These are phyloP conservation scores for Hippopotamus amphibius DNA, from an alignment of 2,113 vertebrate genomes.

Conservation along the genomic window DNA sequence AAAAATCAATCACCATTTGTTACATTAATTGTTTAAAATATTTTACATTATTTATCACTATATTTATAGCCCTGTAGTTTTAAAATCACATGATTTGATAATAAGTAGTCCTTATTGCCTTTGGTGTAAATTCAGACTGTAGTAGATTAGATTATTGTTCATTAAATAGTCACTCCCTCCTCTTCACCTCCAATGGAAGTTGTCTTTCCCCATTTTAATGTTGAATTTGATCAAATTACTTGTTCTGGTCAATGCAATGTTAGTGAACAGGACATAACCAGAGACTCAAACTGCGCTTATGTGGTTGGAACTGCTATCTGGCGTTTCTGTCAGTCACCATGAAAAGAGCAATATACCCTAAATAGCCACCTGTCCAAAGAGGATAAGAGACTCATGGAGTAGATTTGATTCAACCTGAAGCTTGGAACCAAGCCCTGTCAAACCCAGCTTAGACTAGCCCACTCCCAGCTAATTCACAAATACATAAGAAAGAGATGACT, in stretches of 20 bases:
- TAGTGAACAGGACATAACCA: neutral
- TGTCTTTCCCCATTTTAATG: neutral
- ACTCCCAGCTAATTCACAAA: neutral
- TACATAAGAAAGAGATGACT: neutral
- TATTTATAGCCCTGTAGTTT: neutral
- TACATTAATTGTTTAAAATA: slow-evolving; percentile 24
- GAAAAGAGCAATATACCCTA: neutral
- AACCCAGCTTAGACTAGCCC: neutral
- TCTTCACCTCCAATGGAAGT: neutral
- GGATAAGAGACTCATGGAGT: neutral
- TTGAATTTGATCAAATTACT: neutral
- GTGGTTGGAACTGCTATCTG: neutral
- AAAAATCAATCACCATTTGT: neutral
- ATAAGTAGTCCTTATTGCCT: slow-evolving; percentile 6
- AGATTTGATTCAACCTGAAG: neutral
- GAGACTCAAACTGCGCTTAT: neutral
- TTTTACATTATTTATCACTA: slow-evolving; percentile 17
- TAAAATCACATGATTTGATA: slow-evolving; percentile 37
- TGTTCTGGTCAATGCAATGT: neutral
- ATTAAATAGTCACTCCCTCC: neutral
- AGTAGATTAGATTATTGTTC: neutral
- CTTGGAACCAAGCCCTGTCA: neutral
- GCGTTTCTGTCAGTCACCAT: neutral
- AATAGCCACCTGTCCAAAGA: neutral
- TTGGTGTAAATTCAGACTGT: neutral